Percentiles rank a stretch among this genome's conserved stretches.
phyloP scores from a whole-genome alignment of 2,113 vertebrate genomes.

The Bubo bubo region DNA sequence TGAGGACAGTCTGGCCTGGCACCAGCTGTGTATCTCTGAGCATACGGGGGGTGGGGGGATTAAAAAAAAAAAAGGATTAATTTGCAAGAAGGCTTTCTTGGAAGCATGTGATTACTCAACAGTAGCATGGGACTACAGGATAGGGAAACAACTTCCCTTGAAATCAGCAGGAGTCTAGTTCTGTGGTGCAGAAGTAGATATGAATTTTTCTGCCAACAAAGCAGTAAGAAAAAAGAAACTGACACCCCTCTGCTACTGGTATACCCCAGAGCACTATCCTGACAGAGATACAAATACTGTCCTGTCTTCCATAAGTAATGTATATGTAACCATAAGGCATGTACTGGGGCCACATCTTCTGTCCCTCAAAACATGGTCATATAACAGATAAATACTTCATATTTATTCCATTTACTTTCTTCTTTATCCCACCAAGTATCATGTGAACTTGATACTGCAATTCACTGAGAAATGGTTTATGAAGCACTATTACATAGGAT shows the following conservation, averaged over 20 bases:
- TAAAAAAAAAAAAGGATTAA: neutral
- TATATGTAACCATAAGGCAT: neutral
- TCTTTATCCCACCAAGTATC: neutral
- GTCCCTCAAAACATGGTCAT: neutral
- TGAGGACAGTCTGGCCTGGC: neutral
- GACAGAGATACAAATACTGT: neutral
- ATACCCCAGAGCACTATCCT: neutral
- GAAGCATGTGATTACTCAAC: neutral
- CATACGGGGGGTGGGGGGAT: neutral
- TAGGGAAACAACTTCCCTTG: neutral
- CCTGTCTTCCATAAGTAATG: neutral
- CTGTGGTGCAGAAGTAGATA: neutral
- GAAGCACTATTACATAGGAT: neutral
- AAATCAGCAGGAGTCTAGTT: neutral
- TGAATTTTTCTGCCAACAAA: neutral
- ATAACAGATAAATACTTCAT: neutral
- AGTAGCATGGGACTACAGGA: neutral
- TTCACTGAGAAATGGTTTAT: neutral
- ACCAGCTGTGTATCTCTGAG: neutral
- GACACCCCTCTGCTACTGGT: neutral
- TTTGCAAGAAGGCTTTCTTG: neutral
- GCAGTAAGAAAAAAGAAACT: neutral
- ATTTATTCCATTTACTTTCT: neutral
- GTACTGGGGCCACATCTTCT: neutral
- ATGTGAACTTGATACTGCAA: accelerated